Evolutionary conservation across 2,888 invertebrate genomes (phyloP).

Genomic region (Eucera pruinosa): DNA sequence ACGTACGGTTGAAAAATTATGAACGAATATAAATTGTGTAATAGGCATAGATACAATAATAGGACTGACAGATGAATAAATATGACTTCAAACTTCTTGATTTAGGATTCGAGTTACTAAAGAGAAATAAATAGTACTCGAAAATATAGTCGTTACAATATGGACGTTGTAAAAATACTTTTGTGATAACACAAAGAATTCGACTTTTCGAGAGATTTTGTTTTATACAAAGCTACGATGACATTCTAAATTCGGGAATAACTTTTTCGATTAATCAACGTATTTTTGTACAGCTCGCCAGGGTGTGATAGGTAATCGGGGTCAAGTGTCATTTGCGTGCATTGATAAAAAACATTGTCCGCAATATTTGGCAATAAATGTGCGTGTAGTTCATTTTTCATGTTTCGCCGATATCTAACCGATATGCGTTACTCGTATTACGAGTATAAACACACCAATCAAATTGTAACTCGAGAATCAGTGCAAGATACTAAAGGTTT

Average conservation of each 20-base stretch:
- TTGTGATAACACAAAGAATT: background rate
- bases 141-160: too few relatives aligned
- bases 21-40: too few relatives aligned
- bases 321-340: slow-evolving; percentile 29
- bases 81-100: too few relatives aligned
- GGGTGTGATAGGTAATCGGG: slow-evolving; percentile 37
- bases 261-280: background rate
- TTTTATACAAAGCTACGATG: background rate
- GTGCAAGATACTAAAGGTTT: slow-evolving; percentile 30
- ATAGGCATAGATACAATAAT: too few relatives aligned
- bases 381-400: slow-evolving; percentile 19
- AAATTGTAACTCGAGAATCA: slow-evolving; percentile 31
- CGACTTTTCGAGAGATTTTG: background rate
- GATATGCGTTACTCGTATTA: slow-evolving; percentile 9
- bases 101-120: too few relatives aligned
- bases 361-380: slow-evolving; percentile 9
- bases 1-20: too few relatives aligned
- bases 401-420: background rate
- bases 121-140: too few relatives aligned
- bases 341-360: slow-evolving; percentile 30
- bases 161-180: too few relatives aligned
- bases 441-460: slow-evolving; percentile 11
- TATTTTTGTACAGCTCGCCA: slow-evolving; percentile 41
- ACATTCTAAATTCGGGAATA: slow-evolving; percentile 4
- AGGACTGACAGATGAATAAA: too few relatives aligned